Evolutionary conservation across 2,888 invertebrate genomes (phyloP).

Genomic region (Latrodectus hesperus): DNA sequence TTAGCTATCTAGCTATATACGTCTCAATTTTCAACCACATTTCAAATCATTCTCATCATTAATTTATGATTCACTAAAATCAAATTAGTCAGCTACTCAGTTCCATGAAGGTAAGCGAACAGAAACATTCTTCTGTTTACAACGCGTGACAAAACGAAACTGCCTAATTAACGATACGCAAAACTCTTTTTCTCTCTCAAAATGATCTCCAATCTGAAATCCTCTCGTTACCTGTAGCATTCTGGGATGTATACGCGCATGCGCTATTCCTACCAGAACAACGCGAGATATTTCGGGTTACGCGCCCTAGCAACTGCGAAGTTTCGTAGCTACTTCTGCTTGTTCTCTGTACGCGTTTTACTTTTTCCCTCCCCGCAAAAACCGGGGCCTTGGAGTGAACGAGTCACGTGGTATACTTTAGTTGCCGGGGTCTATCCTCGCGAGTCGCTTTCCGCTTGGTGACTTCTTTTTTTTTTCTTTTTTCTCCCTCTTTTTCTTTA

Average conservation of each 20-base stretch:
- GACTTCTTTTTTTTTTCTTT: constrained; percentile 36
- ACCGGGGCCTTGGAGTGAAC: constrained; percentile 40
- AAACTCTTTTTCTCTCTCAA: not conserved
- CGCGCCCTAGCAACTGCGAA: constrained; percentile 58
- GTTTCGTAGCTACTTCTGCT: constrained; percentile 15
- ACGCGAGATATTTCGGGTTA: constrained; percentile 41
- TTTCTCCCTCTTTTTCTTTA: constrained; percentile 21
- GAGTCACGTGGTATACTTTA: constrained; percentile 51
- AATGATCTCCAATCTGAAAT: not conserved
- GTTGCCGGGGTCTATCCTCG: constrained; percentile 45
- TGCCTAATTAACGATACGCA: not conserved
- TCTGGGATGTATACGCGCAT: constrained; percentile 3
- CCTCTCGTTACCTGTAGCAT: constrained; percentile 32
- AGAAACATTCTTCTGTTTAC: not conserved
- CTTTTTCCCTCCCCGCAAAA: constrained; percentile 22
- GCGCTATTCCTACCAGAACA: not conserved
- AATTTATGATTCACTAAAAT: no score
- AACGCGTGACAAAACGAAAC: not conserved
- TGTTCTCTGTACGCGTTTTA: constrained; percentile 3
- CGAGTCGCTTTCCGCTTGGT: constrained; percentile 55
- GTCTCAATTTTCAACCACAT: no score
- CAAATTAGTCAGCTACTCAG: no score
- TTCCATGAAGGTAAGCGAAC: no score
- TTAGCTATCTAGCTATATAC: no score
- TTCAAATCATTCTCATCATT: no score